phyloP scores from a whole-genome alignment of 1,140 invertebrate genomes.

The Argopecten irradians region DNA sequence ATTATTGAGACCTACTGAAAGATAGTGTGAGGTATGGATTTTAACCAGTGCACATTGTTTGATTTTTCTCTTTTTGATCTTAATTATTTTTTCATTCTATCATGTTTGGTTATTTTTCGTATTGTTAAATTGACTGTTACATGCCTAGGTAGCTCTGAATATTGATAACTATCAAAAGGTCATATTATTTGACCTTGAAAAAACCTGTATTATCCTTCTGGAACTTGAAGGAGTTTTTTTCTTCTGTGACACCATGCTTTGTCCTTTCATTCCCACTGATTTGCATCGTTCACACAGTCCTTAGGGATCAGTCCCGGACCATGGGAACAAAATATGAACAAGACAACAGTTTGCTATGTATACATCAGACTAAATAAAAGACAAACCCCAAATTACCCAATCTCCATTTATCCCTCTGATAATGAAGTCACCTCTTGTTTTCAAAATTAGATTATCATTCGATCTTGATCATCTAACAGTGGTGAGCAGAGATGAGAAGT shows the following conservation, averaged over 20 bases:
- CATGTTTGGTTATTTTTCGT: no score
- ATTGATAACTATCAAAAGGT: not conserved
- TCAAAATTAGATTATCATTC: not conserved
- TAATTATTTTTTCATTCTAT: no score
- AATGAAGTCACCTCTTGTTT: conserved; percentile 16
- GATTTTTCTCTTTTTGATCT: no score
- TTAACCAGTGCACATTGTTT: no score
- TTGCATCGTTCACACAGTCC: not conserved
- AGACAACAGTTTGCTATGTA: not conserved
- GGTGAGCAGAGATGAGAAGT: not conserved
- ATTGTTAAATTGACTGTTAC: not conserved
- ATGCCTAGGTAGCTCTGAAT: not conserved
- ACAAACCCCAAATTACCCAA: conserved; percentile 1
- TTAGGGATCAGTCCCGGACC: not conserved
- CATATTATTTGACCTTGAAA: conserved; percentile 1
- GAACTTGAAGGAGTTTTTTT: not conserved
- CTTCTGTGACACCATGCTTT: not conserved
- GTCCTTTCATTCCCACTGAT: not conserved
- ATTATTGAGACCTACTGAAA: no score
- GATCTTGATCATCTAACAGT: not conserved
- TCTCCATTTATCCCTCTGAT: not conserved
- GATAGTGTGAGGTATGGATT: no score
- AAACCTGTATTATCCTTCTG: not conserved
- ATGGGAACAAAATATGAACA: not conserved
- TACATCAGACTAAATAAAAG: not conserved